phyloP scores from a whole-genome alignment of 2,797 vertebrate species.

The Falco columbarius region DNA sequence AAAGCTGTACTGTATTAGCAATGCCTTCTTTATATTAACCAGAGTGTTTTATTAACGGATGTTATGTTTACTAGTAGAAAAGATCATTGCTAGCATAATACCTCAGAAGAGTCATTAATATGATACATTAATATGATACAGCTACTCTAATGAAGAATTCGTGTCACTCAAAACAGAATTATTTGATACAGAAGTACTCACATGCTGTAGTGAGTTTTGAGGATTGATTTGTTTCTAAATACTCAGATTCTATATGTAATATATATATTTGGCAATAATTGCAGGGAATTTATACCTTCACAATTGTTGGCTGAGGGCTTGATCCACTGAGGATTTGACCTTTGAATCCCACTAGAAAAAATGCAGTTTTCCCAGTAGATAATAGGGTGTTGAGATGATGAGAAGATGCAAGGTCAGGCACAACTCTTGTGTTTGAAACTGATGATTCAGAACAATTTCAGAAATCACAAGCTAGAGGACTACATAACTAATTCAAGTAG shows the following conservation, averaged over 20 bases:
- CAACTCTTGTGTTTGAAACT: neutral
- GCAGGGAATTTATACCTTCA: neutral
- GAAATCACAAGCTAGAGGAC: neutral
- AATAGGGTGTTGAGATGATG: neutral
- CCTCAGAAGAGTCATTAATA: neutral
- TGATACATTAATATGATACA: neutral
- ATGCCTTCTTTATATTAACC: constrained; percentile 1
- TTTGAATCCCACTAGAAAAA: neutral
- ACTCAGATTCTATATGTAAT: neutral
- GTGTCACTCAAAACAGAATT: neutral
- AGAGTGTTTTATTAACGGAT: neutral
- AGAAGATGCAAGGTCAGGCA: neutral
- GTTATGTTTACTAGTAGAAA: constrained; percentile 29
- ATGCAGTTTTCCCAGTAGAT: neutral
- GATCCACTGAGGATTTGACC: neutral
- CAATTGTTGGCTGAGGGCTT: neutral
- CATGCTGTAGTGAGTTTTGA: neutral
- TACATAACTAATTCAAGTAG: neutral
- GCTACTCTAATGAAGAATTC: neutral
- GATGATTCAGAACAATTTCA: neutral
- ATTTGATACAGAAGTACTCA: neutral
- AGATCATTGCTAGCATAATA: neutral
- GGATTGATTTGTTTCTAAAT: neutral
- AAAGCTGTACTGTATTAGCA: constrained; percentile 9
- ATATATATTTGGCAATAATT: neutral